Base-by-base conservation (phyloP, 2,113 vertebrate species). In the Zosterops japonicus region DNA sequence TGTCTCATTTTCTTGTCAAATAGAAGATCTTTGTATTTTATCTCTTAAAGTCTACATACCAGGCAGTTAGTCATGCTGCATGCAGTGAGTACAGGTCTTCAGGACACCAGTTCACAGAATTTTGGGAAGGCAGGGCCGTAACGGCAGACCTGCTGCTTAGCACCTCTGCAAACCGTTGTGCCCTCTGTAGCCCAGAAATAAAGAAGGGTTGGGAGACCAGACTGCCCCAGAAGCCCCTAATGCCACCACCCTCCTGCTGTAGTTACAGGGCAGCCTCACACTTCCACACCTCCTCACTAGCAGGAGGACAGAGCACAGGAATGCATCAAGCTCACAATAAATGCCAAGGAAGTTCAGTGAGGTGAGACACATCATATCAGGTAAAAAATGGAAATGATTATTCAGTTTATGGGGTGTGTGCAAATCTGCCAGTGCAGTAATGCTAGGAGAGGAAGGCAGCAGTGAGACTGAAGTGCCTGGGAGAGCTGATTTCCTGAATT, bases 31-130 rank as follows among this genome's bases (percentile, higher is more conserved):
- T 33, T 67, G 11, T 41, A 61, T 25, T 89, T 88, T 44, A 25
- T 74, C 23, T 87, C 84, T 61, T 69, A 5, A 71, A 52, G 27
- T 35, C 27, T 59, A 35, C 5, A 2, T 47, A 39, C 8, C 11
- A 77, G 8, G 8, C 10, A 55, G 41, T 57, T 69, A 9, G 39
- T 47, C 24, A 44, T 52, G 83, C n/a, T 35, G 49, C 0, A 0
- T 70, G n/a, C 25, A 24, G 18, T 14, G 9, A 81, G 15, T 39
- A 18, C 10, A 64, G 21, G 4, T 52, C 70, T 61, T 79, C 70
- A 47, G 52, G 18, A 63, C 27, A 42, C 8, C 25, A 9, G 2
- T n/a, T 60, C 78, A 78, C 5, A 41, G 64, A 70, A 61, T 22
- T 57, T 21, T 31, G 28, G 29, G 57, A 71, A 79, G 22, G 42